Evolutionary conservation across 2,888 invertebrate species (phyloP).

Genomic region (Tipula helvola): DNA sequence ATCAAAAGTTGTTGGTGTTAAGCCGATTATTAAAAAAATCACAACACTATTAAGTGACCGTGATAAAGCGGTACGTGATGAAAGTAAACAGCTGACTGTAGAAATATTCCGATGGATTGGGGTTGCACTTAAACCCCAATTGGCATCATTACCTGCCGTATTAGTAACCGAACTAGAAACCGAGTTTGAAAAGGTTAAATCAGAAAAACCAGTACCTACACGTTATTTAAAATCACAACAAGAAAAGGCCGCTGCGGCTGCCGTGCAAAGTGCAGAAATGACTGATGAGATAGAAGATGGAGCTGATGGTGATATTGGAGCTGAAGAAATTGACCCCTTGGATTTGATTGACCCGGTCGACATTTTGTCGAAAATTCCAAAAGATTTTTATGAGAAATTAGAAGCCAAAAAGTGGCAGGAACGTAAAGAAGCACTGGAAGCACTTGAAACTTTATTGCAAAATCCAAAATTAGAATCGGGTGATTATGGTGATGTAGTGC

Average conservation of each 20-base stretch:
- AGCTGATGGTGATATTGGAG: constrained; percentile 45
- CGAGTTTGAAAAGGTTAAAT: constrained; percentile 64
- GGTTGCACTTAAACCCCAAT: constrained; percentile 68
- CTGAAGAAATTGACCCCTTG: constrained; percentile 67
- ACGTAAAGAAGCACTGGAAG: constrained; percentile 82
- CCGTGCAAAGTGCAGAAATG: not conserved
- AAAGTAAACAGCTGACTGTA: constrained; percentile 79
- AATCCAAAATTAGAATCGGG: constrained; percentile 80
- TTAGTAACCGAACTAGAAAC: constrained; percentile 79
- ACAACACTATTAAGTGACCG: constrained; percentile 75
- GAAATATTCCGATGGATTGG: constrained; percentile 92
- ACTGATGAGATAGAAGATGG: constrained; percentile 14
- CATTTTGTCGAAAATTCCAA: constrained; percentile 81
- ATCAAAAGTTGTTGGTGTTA: constrained; percentile 76
- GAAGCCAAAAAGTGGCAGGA: constrained; percentile 97
- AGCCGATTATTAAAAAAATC: constrained; percentile 80
- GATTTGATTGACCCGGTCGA: constrained; percentile 88
- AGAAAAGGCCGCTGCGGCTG: constrained; percentile 30
- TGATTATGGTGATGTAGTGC: constrained; percentile 82
- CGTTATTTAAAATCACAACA: constrained; percentile 35
- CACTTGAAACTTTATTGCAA: constrained; percentile 62
- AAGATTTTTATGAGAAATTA: constrained; percentile 88
- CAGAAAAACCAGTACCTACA: constrained; percentile 30
- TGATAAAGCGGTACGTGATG: constrained; percentile 84
- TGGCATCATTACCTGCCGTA: constrained; percentile 76